phyloP scores from a whole-genome alignment of 2,113 vertebrate genomes.

The Cyphomyrus plagiostoma region DNA sequence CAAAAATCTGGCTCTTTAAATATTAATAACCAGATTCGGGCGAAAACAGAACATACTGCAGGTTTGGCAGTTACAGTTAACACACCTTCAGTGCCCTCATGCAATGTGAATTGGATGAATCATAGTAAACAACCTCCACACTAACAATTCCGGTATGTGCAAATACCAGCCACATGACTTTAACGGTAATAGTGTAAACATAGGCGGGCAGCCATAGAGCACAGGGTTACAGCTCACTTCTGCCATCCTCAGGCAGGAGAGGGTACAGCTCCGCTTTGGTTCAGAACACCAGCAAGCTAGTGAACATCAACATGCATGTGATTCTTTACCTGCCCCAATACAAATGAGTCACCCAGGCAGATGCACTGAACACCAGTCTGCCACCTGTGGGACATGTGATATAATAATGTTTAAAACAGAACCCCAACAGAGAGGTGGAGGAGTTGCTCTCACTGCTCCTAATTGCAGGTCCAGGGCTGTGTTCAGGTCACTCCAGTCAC shows the following conservation, averaged over 20 bases:
- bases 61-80: neutral
- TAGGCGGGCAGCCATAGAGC: neutral
- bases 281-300: neutral
- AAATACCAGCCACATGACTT: neutral
- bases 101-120: neutral
- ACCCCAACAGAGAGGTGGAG: neutral
- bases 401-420: neutral
- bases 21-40: neutral
- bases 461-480: neutral
- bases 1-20: neutral
- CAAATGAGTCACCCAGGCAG: neutral
- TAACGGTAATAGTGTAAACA: neutral
- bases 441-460: neutral
- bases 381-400: neutral
- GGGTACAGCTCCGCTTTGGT: neutral
- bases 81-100: neutral
- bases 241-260: neutral
- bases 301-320: neutral
- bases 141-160: neutral
- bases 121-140: neutral
- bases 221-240: neutral
- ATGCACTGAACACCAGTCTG: neutral
- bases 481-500: neutral
- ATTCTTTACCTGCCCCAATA: neutral
- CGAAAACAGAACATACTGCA: neutral